These are phyloP conservation scores for Periparus ater DNA, from an alignment of 2,797 vertebrate species.

Conservation along the genomic window DNA sequence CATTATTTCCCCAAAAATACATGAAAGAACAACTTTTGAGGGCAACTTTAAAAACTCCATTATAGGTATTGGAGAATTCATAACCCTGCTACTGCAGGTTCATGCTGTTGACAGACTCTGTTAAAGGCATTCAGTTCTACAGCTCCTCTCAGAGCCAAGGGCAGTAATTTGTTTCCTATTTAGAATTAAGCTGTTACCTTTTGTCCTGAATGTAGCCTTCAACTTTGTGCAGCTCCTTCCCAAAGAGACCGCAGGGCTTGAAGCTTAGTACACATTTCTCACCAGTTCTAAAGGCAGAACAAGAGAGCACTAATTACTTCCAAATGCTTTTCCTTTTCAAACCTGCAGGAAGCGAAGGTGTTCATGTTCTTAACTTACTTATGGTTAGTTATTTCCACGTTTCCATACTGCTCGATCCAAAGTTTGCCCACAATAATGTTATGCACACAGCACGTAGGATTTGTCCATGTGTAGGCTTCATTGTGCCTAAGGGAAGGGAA, in stretches of 20 bases:
- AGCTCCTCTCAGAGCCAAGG: background rate
- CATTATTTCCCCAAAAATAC: background rate
- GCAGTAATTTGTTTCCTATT: background rate
- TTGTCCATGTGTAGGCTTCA: slow-evolving; percentile 97
- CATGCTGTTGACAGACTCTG: background rate
- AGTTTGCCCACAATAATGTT: slow-evolving; percentile 98
- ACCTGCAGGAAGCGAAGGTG: background rate
- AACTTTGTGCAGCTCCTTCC: slow-evolving; percentile 97
- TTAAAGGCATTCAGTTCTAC: background rate
- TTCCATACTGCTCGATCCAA: slow-evolving; percentile 99
- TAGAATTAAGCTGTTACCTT: slow-evolving; percentile 79
- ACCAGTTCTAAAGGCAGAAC: slow-evolving; percentile 85
- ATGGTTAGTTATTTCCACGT: slow-evolving; percentile 94
- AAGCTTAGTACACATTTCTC: slow-evolving; percentile 93
- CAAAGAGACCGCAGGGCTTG: slow-evolving; percentile 95
- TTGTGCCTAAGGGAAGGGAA: slow-evolving; percentile 79
- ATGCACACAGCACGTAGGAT: slow-evolving; percentile 96
- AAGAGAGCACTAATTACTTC: slow-evolving; percentile 6
- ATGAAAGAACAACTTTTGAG: background rate
- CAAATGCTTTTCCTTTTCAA: background rate
- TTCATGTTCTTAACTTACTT: slow-evolving; percentile 79
- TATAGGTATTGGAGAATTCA: background rate
- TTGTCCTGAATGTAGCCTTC: slow-evolving; percentile 98
- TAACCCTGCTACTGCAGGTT: background rate
- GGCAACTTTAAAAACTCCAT: background rate